Percentiles rank a stretch among this genome's conserved stretches.
Conservation (phyloP, 2,113 vertebrate species). For the Calypte anna region DNA sequence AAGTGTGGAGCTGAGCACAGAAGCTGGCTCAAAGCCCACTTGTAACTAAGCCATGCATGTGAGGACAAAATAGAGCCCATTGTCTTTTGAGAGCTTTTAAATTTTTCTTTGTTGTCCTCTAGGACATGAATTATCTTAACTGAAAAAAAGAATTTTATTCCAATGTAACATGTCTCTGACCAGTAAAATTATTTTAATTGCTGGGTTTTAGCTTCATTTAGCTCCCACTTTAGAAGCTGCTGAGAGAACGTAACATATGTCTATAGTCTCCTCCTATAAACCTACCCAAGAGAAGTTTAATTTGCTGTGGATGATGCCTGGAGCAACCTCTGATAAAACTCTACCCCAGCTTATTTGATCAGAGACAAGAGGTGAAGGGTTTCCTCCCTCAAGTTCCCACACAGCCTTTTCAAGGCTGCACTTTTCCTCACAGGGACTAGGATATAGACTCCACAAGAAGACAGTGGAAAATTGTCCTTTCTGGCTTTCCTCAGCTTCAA, state of each 20-base stretch:
- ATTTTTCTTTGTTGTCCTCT: conserved; percentile 35
- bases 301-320: neutral
- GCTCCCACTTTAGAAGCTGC: neutral
- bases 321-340: neutral
- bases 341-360: neutral
- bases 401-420: neutral
- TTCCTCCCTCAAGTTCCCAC: neutral
- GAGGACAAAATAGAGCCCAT: conserved; percentile 36
- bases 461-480: neutral
- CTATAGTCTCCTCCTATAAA: neutral
- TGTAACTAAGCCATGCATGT: conserved; percentile 5
- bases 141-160: neutral
- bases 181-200: neutral
- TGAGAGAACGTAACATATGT: neutral
- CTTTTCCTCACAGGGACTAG: neutral
- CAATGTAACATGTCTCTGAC: neutral
- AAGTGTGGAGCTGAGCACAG: conserved; percentile 10
- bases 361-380: neutral
- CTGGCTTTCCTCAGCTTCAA: neutral
- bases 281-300: neutral
- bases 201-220: neutral
- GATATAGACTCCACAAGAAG: neutral
- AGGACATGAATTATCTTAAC: neutral
- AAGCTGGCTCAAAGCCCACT: conserved; percentile 12
- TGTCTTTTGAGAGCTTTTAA: conserved; percentile 32